phyloP scores from a whole-genome alignment of 2,113 vertebrate genomes.

The Martes martes region DNA sequence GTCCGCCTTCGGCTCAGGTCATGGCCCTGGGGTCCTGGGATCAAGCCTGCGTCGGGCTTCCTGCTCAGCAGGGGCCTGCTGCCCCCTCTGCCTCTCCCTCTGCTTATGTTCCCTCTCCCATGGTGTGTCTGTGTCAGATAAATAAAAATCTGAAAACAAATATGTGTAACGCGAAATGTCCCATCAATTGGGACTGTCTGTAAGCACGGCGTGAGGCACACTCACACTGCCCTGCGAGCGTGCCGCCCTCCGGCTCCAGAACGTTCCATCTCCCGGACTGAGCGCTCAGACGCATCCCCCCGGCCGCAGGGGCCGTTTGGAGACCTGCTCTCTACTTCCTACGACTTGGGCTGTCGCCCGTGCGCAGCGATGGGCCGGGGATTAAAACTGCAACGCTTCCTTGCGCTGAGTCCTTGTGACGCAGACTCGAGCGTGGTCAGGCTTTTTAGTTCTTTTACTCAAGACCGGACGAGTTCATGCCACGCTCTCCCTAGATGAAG shows the following conservation, averaged over 20 bases:
- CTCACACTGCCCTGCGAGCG: neutral
- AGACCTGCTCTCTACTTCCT: neutral
- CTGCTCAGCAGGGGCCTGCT: too few species aligned
- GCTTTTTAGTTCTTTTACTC: neutral
- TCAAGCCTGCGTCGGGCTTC: fast-evolving
- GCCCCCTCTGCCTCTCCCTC: too few species aligned
- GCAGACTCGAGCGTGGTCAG: too few species aligned
- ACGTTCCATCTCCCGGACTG: neutral
- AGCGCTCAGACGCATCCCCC: neutral
- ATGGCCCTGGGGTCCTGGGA: too few species aligned
- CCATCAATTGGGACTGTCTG: neutral
- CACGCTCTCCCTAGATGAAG: fast-evolving
- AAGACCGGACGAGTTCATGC: neutral
- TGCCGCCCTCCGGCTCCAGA: neutral
- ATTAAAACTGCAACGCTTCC: too few species aligned
- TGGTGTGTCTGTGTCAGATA: too few species aligned
- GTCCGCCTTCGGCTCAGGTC: too few species aligned
- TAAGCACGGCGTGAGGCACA: neutral
- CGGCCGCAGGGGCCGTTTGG: neutral
- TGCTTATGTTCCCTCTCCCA: too few species aligned
- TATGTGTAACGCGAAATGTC: too few species aligned
- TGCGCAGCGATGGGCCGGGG: fast-evolving
- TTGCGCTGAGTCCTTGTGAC: neutral
- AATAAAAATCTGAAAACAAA: too few species aligned
- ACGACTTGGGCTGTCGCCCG: too few species aligned